These are phyloP conservation scores for Probosciger aterrimus DNA, from an alignment of 2,113 vertebrate species.

Conservation along the genomic window DNA sequence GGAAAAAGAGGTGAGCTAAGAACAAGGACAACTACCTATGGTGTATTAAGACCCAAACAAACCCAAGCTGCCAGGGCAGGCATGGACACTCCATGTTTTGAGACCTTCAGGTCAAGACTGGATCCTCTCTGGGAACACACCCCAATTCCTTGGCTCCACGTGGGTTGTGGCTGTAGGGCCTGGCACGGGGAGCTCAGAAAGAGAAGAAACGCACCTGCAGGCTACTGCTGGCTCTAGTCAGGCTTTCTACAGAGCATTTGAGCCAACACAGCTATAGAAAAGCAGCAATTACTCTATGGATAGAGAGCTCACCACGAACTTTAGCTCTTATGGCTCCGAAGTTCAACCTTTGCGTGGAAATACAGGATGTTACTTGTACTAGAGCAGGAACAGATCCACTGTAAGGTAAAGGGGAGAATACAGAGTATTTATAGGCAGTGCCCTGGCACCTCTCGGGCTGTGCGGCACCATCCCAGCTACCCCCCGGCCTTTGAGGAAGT, in stretches of 20 bases:
- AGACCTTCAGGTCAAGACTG: neutral
- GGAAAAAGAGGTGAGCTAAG: neutral
- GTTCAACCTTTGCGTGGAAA: neutral
- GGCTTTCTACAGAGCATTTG: neutral
- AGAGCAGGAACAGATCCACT: neutral
- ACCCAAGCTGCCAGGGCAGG: neutral
- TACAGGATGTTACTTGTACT: fast-evolving
- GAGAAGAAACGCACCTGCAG: neutral
- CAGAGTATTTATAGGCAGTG: fast-evolving
- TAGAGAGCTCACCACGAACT: neutral
- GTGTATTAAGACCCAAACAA: neutral
- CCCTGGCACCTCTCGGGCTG: neutral
- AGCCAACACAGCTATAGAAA: neutral
- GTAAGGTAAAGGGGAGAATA: no score
- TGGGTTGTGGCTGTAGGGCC: neutral
- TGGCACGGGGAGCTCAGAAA: neutral
- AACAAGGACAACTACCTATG: no score
- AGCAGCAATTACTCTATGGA: no score
- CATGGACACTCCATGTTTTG: neutral
- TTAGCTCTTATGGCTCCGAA: neutral
- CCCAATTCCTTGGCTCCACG: neutral
- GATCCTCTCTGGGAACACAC: neutral
- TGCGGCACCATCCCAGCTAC: neutral
- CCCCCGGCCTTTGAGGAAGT: neutral
- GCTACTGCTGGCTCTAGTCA: neutral